Evolutionary conservation across 2,797 vertebrate genomes (phyloP), one percentile per base, ranked within the genome.

Genomic region (Streptopelia turtur): DNA sequence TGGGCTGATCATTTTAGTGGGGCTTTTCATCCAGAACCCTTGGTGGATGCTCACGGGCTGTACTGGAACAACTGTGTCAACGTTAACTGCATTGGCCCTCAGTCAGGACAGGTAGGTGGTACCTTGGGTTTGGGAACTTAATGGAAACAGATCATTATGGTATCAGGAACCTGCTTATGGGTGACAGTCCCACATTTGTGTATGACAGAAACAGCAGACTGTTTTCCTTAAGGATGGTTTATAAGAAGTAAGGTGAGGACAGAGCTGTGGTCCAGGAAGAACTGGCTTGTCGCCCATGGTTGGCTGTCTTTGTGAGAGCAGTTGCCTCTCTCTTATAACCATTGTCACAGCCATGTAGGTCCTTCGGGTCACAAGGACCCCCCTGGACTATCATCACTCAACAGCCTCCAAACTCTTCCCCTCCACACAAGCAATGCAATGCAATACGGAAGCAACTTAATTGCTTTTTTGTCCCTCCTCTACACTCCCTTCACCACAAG

Each of bases 41-140:
- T 99, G 99, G 99, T 98, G 98, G 98, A 98, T 98, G 5, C 98
- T 99, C 53, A 98, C 98, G 0, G 99, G 99, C 30, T 98, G 98
- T 15, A 97, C 98, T 39, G 99, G 99, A 31, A 98, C 97, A 0
- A 96, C 98, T 4, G 98, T 98, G 91, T 99, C 99, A 0, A 99
- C 99, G 0, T 86, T 99, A 81, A 98, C 99, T 16, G 99, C 99
- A 0, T 97, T 99, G 25, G 94, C 98, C 90, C 98, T 99, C 75
- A 97, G 98, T 70, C 99, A 99, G 94, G 99, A 98, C 97, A 99
- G 99, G 99, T 99, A 96, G 35, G 97, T 27, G 39, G 10, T 31
- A 78, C 87, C 53, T 9, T 0, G 0, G 0, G 0, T 16, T 11
- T 0, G 0, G 5, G 10, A 7, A 37, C 13, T 80, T 47, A 9